Conservation (phyloP, 2,888 invertebrate genomes). For the Melanostoma mellinum region DNA sequence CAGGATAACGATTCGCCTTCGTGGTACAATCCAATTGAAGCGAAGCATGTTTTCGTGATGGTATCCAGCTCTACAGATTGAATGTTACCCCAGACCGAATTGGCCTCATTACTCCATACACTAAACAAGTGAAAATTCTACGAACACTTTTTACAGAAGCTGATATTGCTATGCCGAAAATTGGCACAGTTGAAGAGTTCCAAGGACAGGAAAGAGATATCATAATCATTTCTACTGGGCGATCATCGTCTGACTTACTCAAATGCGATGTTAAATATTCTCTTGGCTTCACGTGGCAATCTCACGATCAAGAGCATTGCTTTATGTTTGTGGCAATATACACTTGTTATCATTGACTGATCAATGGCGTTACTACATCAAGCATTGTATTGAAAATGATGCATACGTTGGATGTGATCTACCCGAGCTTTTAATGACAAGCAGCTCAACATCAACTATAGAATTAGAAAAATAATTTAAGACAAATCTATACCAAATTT, state of each 20-base stretch:
- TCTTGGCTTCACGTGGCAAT: conserved; percentile 93
- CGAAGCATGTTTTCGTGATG: too few relatives aligned
- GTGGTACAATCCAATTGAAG: too few relatives aligned
- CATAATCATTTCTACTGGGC: conserved; percentile 88
- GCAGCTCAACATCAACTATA: too few relatives aligned
- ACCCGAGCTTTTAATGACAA: conserved; percentile 80
- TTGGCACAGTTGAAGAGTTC: conserved; percentile 93
- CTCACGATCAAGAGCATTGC: conserved; percentile 89
- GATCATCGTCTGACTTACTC: conserved; percentile 82
- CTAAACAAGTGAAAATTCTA: conserved; percentile 89
- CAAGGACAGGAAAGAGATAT: conserved; percentile 87
- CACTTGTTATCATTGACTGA: conserved; percentile 86
- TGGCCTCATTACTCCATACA: conserved; percentile 96
- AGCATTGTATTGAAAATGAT: conserved; percentile 85
- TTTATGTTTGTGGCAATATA: conserved; percentile 93
- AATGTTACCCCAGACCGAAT: conserved; percentile 84
- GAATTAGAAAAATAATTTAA: neutral
- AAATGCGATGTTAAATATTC: conserved; percentile 82
- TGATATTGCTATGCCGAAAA: conserved; percentile 84
- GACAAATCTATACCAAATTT: too few relatives aligned
- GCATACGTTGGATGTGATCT: conserved; percentile 89
- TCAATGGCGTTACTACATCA: conserved; percentile 87
- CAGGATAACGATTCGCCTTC: too few relatives aligned
- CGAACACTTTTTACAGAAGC: conserved; percentile 81
- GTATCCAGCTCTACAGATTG: conserved; percentile 85